These are phyloP conservation scores for Gymnothorax reevesii DNA, from an alignment of 2,797 vertebrate genomes.

Conservation along the genomic window DNA sequence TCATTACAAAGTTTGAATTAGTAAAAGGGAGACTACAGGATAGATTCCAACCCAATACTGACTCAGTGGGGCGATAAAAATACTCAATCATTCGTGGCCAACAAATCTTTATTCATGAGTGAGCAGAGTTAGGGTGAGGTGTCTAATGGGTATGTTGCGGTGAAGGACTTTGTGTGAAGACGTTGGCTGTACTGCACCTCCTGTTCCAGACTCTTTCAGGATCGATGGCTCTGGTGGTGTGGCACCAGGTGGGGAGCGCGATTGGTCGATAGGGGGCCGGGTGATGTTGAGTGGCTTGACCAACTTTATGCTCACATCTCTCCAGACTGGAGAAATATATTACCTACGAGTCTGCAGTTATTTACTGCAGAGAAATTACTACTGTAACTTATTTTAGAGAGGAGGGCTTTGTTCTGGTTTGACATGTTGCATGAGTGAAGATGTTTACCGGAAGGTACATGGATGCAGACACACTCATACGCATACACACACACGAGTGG, in stretches of 20 bases:
- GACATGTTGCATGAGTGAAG: background rate
- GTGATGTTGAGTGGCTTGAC: background rate
- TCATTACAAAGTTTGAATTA: slow-evolving; percentile 34
- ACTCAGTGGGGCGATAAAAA: slow-evolving; percentile 18
- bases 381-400: background rate
- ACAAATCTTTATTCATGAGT: slow-evolving; percentile 17
- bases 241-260: background rate
- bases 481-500: background rate
- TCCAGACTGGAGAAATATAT: background rate
- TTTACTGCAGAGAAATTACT: background rate
- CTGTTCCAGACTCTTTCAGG: background rate
- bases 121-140: background rate
- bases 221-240: background rate
- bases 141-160: slow-evolving; percentile 7
- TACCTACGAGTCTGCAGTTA: background rate
- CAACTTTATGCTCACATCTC: background rate
- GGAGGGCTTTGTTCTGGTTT: background rate
- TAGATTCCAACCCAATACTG: slow-evolving; percentile 13
- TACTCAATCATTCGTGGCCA: slow-evolving; percentile 15
- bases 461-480: background rate
- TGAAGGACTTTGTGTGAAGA: background rate
- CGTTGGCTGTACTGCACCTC: background rate
- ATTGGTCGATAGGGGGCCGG: background rate
- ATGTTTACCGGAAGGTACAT: background rate
- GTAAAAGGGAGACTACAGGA: slow-evolving; percentile 16